Conservation (phyloP, 2,113 vertebrate species). For the Pseudorectes ferrugineus region DNA sequence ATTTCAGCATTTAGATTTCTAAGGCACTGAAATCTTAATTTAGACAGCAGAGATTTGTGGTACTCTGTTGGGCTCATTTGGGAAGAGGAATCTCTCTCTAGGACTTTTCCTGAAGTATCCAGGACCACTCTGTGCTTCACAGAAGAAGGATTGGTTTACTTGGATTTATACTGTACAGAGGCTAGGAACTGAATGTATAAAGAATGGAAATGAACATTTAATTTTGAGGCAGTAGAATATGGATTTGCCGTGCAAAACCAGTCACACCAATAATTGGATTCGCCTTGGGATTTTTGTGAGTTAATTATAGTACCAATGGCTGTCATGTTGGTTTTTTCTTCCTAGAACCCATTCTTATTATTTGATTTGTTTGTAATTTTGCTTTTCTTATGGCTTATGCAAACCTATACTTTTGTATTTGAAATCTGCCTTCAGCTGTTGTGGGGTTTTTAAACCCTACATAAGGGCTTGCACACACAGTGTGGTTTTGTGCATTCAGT, state of each 20-base stretch:
- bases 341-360: not conserved
- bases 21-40: not conserved
- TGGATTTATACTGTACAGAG: not conserved
- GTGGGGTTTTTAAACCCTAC: not conserved
- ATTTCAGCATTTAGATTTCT: not conserved
- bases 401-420: not conserved
- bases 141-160: not conserved
- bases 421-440: conserved; percentile 3
- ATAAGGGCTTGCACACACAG: not conserved
- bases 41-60: not conserved
- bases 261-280: not conserved
- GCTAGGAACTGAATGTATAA: not conserved
- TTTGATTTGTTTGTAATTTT: not conserved
- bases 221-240: not conserved
- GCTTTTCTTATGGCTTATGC: not conserved
- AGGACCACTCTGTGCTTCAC: not conserved
- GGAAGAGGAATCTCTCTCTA: not conserved
- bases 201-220: not conserved
- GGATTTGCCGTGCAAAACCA: not conserved
- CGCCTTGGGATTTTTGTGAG: not conserved
- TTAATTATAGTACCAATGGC: not conserved
- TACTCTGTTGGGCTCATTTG: not conserved
- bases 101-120: not conserved
- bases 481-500: not conserved
- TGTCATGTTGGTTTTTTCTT: not conserved